These are phyloP conservation scores for Allolobophora icterica DNA, from an alignment of 2,888 invertebrate genomes.

Conservation along the genomic window DNA sequence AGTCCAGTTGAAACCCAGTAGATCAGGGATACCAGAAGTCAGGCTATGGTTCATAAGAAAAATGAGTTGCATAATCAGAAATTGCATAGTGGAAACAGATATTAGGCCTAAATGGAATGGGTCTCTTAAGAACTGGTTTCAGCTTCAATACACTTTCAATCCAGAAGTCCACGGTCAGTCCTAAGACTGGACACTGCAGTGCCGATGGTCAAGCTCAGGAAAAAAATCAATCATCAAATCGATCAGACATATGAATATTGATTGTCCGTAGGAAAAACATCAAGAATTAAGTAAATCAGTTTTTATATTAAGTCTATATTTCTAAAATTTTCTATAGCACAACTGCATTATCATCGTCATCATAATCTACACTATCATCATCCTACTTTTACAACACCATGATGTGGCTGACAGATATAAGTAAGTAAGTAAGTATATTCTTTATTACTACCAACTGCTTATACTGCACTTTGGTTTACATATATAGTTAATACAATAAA, in stretches of 20 bases:
- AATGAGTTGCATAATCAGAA: too few relatives aligned
- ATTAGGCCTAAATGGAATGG: not conserved
- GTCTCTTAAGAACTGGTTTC: not conserved
- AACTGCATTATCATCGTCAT: not conserved
- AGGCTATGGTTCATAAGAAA: too few relatives aligned
- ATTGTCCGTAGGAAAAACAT: not conserved
- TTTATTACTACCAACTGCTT: too few relatives aligned
- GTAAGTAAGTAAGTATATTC: too few relatives aligned
- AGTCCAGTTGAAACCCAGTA: too few relatives aligned
- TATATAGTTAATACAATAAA: too few relatives aligned
- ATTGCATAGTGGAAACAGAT: not conserved
- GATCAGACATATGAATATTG: not conserved
- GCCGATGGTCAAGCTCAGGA: not conserved
- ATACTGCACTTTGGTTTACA: too few relatives aligned
- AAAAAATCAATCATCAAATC: not conserved
- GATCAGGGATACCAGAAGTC: too few relatives aligned
- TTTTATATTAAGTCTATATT: too few relatives aligned
- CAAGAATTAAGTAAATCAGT: not conserved
- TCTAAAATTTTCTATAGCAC: not conserved
- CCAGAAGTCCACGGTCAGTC: not conserved
- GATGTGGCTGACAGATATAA: not conserved
- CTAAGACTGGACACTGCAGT: slow-evolving; percentile 2
- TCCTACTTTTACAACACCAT: not conserved
- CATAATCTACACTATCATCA: not conserved
- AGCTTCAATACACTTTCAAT: not conserved